These are phyloP conservation scores for Chloropsis cyanopogon DNA, from an alignment of 2,113 vertebrate genomes.

Conservation along the genomic window DNA sequence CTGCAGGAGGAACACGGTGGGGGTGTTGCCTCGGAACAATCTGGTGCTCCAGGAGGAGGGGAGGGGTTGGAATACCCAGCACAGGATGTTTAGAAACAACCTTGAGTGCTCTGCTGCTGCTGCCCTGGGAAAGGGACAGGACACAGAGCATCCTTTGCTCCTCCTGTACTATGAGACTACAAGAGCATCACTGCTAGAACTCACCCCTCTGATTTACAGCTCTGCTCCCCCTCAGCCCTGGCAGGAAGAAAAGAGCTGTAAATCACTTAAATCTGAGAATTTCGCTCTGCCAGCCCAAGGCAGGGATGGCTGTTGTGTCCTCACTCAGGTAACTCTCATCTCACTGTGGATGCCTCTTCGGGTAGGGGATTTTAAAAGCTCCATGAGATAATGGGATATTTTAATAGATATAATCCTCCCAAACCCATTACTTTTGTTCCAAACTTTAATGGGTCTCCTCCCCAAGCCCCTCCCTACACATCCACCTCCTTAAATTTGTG, in stretches of 20 bases:
- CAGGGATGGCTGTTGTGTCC: too few relatives aligned
- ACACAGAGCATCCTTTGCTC: neutral
- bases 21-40: neutral
- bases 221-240: neutral
- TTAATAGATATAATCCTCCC: neutral
- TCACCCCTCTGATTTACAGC: neutral
- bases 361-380: neutral
- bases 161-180: neutral
- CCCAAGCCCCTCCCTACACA: neutral
- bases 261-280: neutral
- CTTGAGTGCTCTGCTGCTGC: neutral
- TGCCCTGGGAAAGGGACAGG: neutral
- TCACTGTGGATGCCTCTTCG: neutral
- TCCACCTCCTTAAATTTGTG: neutral
- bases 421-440: neutral
- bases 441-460: neutral
- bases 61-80: neutral
- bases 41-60: neutral
- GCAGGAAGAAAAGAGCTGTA: neutral
- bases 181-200: neutral
- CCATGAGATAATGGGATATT: neutral
- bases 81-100: neutral
- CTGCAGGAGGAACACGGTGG: rapidly evolving
- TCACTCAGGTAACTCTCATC: neutral
- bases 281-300: neutral